A percentile compares a stretch with the other conserved stretches of the same genome.
Conservation (phyloP, 2,888 invertebrate genomes). For the Agonopterix alstromeriana region DNA sequence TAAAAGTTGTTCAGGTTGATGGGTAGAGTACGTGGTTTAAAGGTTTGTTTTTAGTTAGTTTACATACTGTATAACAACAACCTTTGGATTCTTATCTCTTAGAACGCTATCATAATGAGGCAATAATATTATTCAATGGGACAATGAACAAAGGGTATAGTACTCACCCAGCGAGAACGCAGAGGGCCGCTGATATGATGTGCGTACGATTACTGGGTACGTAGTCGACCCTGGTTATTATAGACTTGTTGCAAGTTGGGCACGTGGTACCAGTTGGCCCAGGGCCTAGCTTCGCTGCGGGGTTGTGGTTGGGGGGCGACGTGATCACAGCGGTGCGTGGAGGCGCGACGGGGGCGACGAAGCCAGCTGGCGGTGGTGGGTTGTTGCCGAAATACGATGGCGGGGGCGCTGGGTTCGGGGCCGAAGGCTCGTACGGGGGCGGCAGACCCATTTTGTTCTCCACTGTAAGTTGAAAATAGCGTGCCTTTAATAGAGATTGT, state of each 20-base stretch:
- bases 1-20: too few species aligned
- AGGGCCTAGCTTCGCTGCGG: constrained; percentile 48
- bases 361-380: constrained; percentile 52
- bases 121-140: too few species aligned
- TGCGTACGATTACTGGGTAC: constrained; percentile 66
- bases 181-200: constrained; percentile 62
- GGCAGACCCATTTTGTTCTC: constrained; percentile 71
- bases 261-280: constrained; percentile 61
- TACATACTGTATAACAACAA: too few species aligned
- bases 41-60: too few species aligned
- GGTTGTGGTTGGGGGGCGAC: constrained; percentile 19
- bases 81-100: too few species aligned
- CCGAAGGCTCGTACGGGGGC: constrained; percentile 58
- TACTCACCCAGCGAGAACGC: constrained; percentile 60
- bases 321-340: constrained; percentile 58
- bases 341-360: constrained; percentile 34
- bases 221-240: constrained; percentile 60
- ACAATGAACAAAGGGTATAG: too few species aligned
- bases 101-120: too few species aligned
- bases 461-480: constrained; percentile 41
- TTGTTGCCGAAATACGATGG: constrained; percentile 63
- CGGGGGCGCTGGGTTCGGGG: constrained; percentile 55
- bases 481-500: too few species aligned
- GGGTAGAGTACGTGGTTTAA: too few species aligned
- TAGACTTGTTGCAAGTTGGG: constrained; percentile 52